These are phyloP conservation scores for Lepidochrysops patricia DNA, from an alignment of 2,888 invertebrate species.

Conservation along the genomic window DNA sequence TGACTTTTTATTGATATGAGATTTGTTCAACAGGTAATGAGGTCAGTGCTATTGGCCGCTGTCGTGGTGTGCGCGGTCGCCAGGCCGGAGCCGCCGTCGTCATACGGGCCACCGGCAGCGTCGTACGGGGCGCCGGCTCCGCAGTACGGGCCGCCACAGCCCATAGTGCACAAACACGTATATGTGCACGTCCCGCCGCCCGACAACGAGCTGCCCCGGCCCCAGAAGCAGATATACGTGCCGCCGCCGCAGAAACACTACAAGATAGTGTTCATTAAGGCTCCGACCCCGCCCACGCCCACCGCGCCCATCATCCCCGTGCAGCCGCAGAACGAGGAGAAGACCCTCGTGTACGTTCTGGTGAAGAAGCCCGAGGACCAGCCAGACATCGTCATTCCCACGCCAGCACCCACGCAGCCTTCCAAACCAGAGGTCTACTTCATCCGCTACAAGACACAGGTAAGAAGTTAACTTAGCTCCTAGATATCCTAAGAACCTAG, in stretches of 20 bases:
- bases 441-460: slow-evolving; percentile 91
- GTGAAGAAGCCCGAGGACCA: slow-evolving; percentile 92
- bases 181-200: slow-evolving; percentile 94
- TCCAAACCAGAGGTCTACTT: slow-evolving; percentile 93
- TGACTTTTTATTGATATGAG: not conserved
- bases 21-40: slow-evolving; percentile 50
- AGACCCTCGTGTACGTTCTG: slow-evolving; percentile 90
- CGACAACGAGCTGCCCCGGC: slow-evolving; percentile 83
- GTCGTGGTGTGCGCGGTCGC: slow-evolving; percentile 58
- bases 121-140: slow-evolving; percentile 73
- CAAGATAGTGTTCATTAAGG: slow-evolving; percentile 89
- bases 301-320: slow-evolving; percentile 77
- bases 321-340: slow-evolving; percentile 90
- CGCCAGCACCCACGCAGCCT: slow-evolving; percentile 87
- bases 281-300: slow-evolving; percentile 77
- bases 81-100: slow-evolving; percentile 73
- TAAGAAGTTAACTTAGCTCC: slow-evolving; percentile 34
- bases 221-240: slow-evolving; percentile 70
- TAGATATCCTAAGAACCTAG: too few relatives aligned
- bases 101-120: slow-evolving; percentile 75
- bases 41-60: slow-evolving; percentile 57
- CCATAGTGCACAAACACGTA: slow-evolving; percentile 91
- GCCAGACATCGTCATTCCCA: slow-evolving; percentile 85
- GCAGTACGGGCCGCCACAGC: slow-evolving; percentile 83
- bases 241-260: slow-evolving; percentile 84